Evolutionary conservation across 2,113 vertebrate species (phyloP).

Genomic region (Mastomys natalensis): DNA sequence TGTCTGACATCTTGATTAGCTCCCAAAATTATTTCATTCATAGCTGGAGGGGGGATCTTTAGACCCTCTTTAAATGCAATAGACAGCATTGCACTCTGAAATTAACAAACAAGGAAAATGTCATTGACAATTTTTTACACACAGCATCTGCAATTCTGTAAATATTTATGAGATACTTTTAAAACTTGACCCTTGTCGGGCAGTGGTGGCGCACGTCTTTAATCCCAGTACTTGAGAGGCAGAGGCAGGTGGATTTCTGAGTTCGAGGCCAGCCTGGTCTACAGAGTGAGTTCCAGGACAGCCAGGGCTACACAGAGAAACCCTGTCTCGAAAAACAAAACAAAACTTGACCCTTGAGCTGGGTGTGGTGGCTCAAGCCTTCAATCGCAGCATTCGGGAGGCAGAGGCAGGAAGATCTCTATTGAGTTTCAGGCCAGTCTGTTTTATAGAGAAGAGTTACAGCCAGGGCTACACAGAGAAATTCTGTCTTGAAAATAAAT

Average conservation of each 20-base stretch:
- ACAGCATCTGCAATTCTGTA: neutral
- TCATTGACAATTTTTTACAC: neutral
- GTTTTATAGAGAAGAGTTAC: neutral
- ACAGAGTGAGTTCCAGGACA: too few species aligned
- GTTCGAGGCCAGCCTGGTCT: neutral
- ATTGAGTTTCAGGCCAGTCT: neutral
- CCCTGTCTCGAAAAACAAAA: neutral
- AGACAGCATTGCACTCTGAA: conserved; percentile 98
- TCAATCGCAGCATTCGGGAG: neutral
- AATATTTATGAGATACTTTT: neutral
- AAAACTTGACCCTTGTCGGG: neutral
- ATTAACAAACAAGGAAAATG: neutral
- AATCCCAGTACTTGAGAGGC: neutral
- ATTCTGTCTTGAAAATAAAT: neutral
- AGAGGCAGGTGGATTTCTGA: neutral
- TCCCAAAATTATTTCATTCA: conserved; percentile 97
- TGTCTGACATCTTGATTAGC: conserved; percentile 99
- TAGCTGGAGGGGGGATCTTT: conserved; percentile 95
- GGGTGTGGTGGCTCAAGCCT: neutral
- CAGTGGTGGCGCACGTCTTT: neutral
- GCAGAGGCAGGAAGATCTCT: neutral
- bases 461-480: neutral
- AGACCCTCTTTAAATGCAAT: conserved; percentile 97
- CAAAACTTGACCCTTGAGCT: neutral
- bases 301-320: neutral